Base-by-base conservation (phyloP, 2,113 vertebrate species). In the Herpailurus yagouaroundi region DNA sequence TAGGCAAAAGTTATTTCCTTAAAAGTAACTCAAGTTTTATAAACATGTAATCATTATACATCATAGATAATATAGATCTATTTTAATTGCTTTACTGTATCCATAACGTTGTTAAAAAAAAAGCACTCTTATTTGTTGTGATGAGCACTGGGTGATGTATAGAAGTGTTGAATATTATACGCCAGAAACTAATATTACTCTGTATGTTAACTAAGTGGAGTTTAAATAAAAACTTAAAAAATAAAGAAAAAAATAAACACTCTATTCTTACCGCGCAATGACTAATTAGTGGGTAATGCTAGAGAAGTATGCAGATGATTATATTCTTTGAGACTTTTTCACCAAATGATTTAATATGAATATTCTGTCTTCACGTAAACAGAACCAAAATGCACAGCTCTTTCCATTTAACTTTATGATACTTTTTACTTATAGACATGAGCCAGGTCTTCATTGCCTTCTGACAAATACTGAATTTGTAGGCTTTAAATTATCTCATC, bases 391-490 rank as follows among this genome's bases (percentile, higher is more conserved):
- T 71, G 12, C 60, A 87, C 14, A 87, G 19, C 38, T 96, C 41
- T 66, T 93, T 96, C 29, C 83, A 92, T 95, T 82, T 96, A 57
- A n/a, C 33, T 90, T 89, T 89, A 82, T 69, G 38, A 52, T 87
- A 55, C 18, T 36, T 82, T 85, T 94, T 80, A 92, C 38, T 19
- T 5, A 57, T 29, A 87, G 33, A 12, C 23, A 38, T 36, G 19
- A 80, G 18, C 36, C 63, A 92, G 55, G 12, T 77, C 80, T 94
- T 96, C 41, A 88, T 7, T 90, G n/a, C 33, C 63, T 83, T 57
- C 55, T 92, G 93, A 87, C 83, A 92, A 77, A 94, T 66, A 31
- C 2, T 81, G 36, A 85, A 91, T 89, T 76, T 93, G 52, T 84
- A 64, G 31, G 19, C 69, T 71, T 89, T 45, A 85, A 88, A 94